These are phyloP conservation scores for Myiozetetes cayanensis DNA, from an alignment of 2,113 vertebrate genomes.

Conservation along the genomic window DNA sequence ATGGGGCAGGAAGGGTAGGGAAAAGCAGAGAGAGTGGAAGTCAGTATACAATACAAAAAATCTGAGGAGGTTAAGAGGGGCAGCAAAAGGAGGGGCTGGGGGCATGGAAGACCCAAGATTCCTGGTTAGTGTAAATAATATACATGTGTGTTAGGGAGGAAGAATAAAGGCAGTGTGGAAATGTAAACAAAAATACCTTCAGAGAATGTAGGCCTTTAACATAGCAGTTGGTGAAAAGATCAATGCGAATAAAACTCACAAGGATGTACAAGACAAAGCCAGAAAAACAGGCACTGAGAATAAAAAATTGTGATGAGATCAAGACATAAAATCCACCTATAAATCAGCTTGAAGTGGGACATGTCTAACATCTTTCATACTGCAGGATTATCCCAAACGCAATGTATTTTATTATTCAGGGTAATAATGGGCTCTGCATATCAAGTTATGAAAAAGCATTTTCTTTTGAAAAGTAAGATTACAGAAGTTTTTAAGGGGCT, in stretches of 20 bases:
- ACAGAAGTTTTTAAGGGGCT: not conserved
- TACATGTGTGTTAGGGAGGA: not conserved
- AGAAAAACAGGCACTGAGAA: not conserved
- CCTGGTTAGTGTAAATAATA: constrained; percentile 10
- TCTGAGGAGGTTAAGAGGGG: constrained; percentile 56
- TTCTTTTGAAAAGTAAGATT: not conserved
- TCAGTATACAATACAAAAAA: constrained; percentile 56
- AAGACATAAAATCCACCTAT: not conserved
- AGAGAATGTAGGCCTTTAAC: not conserved
- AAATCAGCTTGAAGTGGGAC: not conserved
- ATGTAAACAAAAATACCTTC: constrained; percentile 43
- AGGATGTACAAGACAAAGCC: not conserved
- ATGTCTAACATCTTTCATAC: not conserved
- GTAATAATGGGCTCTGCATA: not conserved
- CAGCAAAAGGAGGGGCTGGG: constrained; percentile 28
- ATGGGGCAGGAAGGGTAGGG: not conserved
- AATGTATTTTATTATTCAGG: not conserved
- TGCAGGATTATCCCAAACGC: not conserved
- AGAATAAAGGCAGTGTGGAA: constrained; percentile 22
- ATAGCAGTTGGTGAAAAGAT: not conserved
- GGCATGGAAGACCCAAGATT: constrained; percentile 11
- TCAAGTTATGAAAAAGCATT: not conserved
- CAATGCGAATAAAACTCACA: not conserved
- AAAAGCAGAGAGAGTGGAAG: constrained; percentile 49
- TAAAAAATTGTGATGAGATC: not conserved